Evolutionary conservation across 2,888 invertebrate species (phyloP).

Genomic region (Conchocele bisecta): DNA sequence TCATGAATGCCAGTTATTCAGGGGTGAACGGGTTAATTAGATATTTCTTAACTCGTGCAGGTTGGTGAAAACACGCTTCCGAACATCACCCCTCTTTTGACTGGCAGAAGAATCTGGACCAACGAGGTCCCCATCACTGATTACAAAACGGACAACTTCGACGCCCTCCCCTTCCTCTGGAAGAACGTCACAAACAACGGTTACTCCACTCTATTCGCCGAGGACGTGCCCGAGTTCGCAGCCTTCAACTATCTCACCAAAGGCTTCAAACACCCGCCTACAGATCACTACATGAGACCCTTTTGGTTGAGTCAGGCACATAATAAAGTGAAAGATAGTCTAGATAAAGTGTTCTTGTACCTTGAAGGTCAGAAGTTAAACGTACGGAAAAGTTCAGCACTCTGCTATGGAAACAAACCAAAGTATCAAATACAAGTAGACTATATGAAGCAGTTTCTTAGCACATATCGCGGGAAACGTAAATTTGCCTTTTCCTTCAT

Average conservation of each 20-base stretch:
- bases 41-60: no score
- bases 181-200: constrained; percentile 45
- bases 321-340: constrained; percentile 26
- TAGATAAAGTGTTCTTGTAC: constrained; percentile 37
- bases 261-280: constrained; percentile 53
- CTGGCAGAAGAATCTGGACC: constrained; percentile 48
- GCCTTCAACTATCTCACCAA: constrained; percentile 51
- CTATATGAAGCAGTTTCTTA: constrained; percentile 85
- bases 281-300: constrained; percentile 60
- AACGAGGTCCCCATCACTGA: constrained; percentile 33
- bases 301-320: constrained; percentile 46
- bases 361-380: constrained; percentile 47
- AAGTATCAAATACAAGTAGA: constrained; percentile 86
- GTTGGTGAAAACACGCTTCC: constrained; percentile 62
- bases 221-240: constrained; percentile 44
- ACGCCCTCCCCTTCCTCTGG: constrained; percentile 57
- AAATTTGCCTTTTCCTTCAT: constrained; percentile 94
- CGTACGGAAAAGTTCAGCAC: constrained; percentile 23
- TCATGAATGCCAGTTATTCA: no score
- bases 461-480: constrained; percentile 85
- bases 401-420: constrained; percentile 49
- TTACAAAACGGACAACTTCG: constrained; percentile 38
- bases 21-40: no score
- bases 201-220: constrained; percentile 51
- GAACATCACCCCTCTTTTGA: constrained; percentile 49